A percentile compares a stretch with the other conserved stretches of the same genome.
Evolutionary conservation across 2,888 invertebrate genomes (phyloP).

Genomic region (Drosophila anomalata): DNA sequence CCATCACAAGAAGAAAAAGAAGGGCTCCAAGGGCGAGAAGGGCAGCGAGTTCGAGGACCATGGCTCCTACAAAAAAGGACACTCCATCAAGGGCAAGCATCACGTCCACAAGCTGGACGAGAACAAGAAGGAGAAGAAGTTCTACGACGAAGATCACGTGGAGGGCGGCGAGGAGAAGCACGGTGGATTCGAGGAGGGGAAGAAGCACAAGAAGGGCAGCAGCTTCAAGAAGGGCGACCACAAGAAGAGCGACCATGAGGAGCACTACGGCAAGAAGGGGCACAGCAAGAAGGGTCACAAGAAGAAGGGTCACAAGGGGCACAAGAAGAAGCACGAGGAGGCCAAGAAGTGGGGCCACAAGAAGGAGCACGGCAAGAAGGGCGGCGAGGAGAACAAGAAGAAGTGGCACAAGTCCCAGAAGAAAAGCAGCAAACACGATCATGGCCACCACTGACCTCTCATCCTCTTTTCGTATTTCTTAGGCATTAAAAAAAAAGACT

Average conservation of each 20-base stretch:
- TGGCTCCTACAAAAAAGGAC: conserved; percentile 92
- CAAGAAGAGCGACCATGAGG: conserved; percentile 90
- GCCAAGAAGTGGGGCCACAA: conserved; percentile 91
- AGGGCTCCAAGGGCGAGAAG: conserved; percentile 85
- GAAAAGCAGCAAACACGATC: conserved; percentile 81
- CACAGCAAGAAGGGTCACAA: conserved; percentile 92
- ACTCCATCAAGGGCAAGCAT: conserved; percentile 93
- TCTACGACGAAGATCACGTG: conserved; percentile 93
- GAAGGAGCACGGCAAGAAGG: conserved; percentile 91
- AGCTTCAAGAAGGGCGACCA: conserved; percentile 92
- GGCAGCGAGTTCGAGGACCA: conserved; percentile 84
- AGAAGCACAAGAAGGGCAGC: conserved; percentile 92
- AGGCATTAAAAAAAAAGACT: conserved; percentile 40
- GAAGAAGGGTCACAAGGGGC: conserved; percentile 91
- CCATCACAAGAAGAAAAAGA: conserved; percentile 85
- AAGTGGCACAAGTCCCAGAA: conserved; percentile 88
- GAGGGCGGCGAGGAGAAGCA: conserved; percentile 92
- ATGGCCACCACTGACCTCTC: conserved; percentile 55
- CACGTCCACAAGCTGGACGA: conserved; percentile 93
- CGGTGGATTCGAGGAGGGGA: conserved; percentile 91
- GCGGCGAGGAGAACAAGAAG: conserved; percentile 91
- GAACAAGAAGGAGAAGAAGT: conserved; percentile 93
- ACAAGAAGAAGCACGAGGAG: conserved; percentile 91
- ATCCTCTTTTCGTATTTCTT: not conserved
- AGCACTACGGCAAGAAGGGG: conserved; percentile 92